These are phyloP conservation scores for Chionomys nivalis DNA, from an alignment of 2,113 vertebrate species.

Conservation along the genomic window DNA sequence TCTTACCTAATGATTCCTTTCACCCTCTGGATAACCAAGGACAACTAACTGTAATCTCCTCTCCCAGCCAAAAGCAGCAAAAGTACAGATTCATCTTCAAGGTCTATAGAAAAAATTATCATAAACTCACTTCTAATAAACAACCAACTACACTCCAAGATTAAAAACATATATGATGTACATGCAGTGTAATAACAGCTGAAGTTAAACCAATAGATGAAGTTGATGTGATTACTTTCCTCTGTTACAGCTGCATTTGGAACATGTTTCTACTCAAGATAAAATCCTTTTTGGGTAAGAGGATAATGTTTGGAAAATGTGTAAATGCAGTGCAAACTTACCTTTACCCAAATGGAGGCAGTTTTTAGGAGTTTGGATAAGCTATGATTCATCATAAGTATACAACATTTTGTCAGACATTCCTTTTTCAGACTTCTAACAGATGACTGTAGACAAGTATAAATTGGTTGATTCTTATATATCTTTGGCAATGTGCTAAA, in stretches of 20 bases:
- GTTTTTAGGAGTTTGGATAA: neutral
- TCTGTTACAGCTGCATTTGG: neutral
- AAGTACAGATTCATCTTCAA: neutral
- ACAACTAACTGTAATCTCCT: neutral
- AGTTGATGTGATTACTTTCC: constrained; percentile 15
- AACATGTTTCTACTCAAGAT: neutral
- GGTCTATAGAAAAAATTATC: neutral
- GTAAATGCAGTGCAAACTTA: constrained; percentile 1
- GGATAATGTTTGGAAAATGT: neutral
- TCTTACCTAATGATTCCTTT: neutral
- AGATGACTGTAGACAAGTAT: constrained; percentile 48
- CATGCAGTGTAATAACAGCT: neutral
- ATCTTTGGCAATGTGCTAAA: constrained; percentile 61
- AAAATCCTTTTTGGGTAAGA: neutral
- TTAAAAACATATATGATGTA: neutral
- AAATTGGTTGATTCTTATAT: constrained; percentile 48
- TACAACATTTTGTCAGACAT: neutral
- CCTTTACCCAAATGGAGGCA: constrained; percentile 17
- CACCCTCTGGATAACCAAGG: neutral
- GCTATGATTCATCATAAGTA: constrained; percentile 28
- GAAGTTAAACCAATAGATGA: constrained; percentile 24
- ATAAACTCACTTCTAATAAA: constrained; percentile 41
- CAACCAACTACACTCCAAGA: neutral
- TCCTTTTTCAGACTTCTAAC: constrained; percentile 45
- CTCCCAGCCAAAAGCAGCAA: neutral